These are phyloP conservation scores for Eulemur rubriventer DNA, from an alignment of 2,797 vertebrate genomes.

Conservation along the genomic window DNA sequence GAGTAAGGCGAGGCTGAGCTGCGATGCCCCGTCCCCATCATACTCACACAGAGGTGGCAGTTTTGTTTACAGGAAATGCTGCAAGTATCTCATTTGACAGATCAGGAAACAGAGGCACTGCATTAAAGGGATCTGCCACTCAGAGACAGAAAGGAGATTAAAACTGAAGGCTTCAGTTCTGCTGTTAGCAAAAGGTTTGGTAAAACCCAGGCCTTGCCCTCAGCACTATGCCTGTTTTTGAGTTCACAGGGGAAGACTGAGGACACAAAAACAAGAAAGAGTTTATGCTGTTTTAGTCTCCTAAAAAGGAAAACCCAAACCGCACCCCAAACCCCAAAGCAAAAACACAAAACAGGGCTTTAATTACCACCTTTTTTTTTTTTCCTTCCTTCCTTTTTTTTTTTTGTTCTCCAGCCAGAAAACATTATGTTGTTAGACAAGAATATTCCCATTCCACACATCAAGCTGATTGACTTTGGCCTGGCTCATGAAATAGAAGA, in stretches of 20 bases:
- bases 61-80: conserved; percentile 38
- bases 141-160: neutral
- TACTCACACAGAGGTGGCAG: neutral
- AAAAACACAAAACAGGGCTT: conserved; percentile 39
- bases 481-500: conserved; percentile 96
- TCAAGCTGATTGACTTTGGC: conserved; percentile 98
- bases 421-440: conserved; percentile 99
- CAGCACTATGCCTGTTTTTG: neutral
- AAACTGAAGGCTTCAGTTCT: neutral
- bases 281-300: conserved; percentile 2
- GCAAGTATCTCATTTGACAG: neutral
- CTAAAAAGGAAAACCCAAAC: conserved; percentile 49
- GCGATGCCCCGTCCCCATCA: neutral
- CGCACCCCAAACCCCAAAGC: conserved; percentile 32
- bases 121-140: neutral
- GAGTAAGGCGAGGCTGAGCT: neutral
- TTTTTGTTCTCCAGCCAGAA: conserved; percentile 91
- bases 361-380: conserved; percentile 54
- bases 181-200: neutral
- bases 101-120: neutral
- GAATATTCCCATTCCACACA: conserved; percentile 90
- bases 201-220: neutral
- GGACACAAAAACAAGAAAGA: conserved; percentile 41
- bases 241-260: neutral
- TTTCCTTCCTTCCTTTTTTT: neutral